phyloP scores from a whole-genome alignment of 2,888 invertebrate genomes.

The Amphimallon solstitiale region DNA sequence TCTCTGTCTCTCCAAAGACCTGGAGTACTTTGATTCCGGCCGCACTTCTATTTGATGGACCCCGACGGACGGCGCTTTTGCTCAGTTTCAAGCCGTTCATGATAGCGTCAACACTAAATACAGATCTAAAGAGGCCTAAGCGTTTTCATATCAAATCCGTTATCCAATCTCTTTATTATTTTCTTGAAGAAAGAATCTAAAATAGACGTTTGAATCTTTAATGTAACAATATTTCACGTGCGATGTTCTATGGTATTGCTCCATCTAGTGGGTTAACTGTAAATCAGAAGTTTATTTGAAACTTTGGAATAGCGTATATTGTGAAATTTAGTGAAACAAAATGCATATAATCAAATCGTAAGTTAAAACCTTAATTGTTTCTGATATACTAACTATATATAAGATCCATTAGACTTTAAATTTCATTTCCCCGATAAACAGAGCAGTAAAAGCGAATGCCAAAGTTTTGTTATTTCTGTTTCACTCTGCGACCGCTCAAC shows the following conservation, averaged over 20 bases:
- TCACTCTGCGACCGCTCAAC: too few species aligned
- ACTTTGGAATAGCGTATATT: neutral
- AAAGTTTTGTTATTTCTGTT: too few species aligned
- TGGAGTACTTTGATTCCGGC: constrained; percentile 46
- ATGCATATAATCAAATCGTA: constrained; percentile 2
- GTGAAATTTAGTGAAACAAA: constrained; percentile 6
- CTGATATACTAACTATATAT: too few species aligned
- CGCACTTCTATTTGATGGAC: constrained; percentile 43
- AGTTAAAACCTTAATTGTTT: constrained; percentile 5
- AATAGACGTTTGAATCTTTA: constrained; percentile 23
- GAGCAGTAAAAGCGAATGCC: too few species aligned
- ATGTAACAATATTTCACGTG: constrained; percentile 8
- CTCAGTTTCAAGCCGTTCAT: constrained; percentile 43
- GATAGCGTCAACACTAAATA: constrained; percentile 40
- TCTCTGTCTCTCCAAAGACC: constrained; percentile 50
- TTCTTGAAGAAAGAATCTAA: constrained; percentile 27
- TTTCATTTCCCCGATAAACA: too few species aligned
- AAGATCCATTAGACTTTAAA: too few species aligned
- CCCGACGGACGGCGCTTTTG: constrained; percentile 45
- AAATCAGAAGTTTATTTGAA: neutral
- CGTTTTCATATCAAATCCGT: constrained; percentile 7
- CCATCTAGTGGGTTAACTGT: constrained; percentile 6
- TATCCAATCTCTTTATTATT: constrained; percentile 16
- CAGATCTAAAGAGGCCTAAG: neutral
- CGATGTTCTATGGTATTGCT: neutral